phyloP scores from a whole-genome alignment of 2,113 vertebrate genomes.

The Pangasianodon gigas region DNA sequence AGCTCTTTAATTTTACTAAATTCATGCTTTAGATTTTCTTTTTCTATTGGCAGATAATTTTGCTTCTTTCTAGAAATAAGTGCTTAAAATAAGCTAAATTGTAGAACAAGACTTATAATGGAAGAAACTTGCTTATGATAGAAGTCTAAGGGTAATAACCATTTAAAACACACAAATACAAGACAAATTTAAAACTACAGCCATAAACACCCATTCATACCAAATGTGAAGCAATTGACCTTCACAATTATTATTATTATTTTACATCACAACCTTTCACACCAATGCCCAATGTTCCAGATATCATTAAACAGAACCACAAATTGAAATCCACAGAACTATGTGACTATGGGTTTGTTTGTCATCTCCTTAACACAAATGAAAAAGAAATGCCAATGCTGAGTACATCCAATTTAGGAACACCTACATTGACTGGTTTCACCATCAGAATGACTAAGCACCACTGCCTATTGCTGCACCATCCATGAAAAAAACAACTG shows the following conservation, averaged over 20 bases:
- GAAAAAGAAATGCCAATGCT: neutral
- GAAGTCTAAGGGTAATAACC: neutral
- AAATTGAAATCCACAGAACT: neutral
- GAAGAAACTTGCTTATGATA: neutral
- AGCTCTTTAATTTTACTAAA: neutral
- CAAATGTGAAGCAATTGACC: neutral
- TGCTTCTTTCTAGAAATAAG: neutral
- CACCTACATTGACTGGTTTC: neutral
- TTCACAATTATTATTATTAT: neutral
- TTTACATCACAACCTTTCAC: neutral
- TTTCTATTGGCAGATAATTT: neutral
- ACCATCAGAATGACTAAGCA: neutral
- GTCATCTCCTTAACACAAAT: neutral
- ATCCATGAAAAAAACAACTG: neutral
- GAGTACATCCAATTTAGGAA: neutral
- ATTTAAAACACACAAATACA: neutral
- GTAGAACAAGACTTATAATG: neutral
- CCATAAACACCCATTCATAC: neutral
- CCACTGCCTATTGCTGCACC: neutral
- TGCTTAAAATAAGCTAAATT: neutral
- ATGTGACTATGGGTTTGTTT: neutral
- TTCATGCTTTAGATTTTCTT: neutral
- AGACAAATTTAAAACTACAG: neutral
- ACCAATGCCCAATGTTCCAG: neutral
- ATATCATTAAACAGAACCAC: neutral